Conservation (phyloP, 2,113 vertebrate genomes). For the Crotalus tigris region DNA sequence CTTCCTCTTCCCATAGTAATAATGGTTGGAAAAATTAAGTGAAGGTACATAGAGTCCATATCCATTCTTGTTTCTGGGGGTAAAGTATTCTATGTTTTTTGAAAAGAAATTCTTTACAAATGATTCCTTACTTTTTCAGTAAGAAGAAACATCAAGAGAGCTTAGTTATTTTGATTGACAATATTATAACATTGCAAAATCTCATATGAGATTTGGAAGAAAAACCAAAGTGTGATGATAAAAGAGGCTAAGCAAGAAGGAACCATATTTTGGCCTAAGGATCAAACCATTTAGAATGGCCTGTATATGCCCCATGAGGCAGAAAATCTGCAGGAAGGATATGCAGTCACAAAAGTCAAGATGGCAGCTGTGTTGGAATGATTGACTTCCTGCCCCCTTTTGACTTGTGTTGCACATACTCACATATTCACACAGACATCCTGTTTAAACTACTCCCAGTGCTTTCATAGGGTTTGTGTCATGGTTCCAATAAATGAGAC, state of each 20-base stretch:
- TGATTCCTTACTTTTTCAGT: not conserved
- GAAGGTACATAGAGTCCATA: not conserved
- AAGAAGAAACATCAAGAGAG: not conserved
- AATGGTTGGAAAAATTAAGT: not conserved
- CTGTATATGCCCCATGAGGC: not conserved
- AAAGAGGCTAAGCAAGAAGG: not conserved
- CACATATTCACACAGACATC: not conserved
- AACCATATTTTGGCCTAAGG: not conserved
- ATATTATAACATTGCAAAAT: not conserved
- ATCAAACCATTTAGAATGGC: not conserved
- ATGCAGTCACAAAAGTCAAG: not conserved
- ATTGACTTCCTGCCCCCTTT: not conserved
- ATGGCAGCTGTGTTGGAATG: not conserved
- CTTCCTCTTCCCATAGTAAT: not conserved
- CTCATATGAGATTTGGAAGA: not conserved
- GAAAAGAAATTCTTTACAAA: not conserved
- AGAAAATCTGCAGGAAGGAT: not conserved
- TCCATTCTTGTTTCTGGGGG: not conserved
- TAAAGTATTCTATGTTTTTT: not conserved
- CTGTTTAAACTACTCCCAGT: not conserved
- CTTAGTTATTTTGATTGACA: not conserved
- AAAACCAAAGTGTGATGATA: not conserved
- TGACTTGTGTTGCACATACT: not conserved
- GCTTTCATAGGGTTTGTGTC: not conserved
- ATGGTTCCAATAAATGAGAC: no score